These are phyloP conservation scores for Caenorhabditis sp. DNA, from an alignment of 2,888 invertebrate species.

Conservation along the genomic window DNA sequence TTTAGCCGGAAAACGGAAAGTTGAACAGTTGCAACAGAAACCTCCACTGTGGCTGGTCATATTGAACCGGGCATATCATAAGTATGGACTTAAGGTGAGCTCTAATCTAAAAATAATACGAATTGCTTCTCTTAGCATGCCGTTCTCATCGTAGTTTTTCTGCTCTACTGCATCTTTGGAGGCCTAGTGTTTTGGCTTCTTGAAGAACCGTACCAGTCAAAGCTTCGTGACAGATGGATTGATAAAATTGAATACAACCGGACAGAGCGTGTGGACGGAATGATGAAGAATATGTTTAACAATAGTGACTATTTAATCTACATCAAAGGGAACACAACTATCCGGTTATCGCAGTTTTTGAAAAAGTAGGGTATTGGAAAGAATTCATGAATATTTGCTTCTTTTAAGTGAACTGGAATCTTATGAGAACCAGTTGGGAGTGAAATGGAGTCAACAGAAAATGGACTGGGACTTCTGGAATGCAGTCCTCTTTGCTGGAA, in stretches of 20 bases:
- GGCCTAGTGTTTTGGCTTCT: slow-evolving; percentile 72
- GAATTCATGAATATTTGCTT: background rate
- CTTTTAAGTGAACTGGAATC: slow-evolving; percentile 55
- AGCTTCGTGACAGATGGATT: slow-evolving; percentile 65
- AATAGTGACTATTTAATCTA: slow-evolving; percentile 73
- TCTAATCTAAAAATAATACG: background rate
- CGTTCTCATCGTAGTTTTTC: slow-evolving; percentile 72
- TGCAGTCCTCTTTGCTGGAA: slow-evolving; percentile 73
- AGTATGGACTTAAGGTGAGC: slow-evolving; percentile 69
- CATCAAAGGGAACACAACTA: slow-evolving; percentile 72
- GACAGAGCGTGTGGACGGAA: slow-evolving; percentile 53
- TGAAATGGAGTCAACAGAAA: slow-evolving; percentile 75
- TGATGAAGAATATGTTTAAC: slow-evolving; percentile 75
- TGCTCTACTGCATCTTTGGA: slow-evolving; percentile 71
- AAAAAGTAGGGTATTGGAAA: slow-evolving; percentile 46
- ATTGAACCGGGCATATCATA: slow-evolving; percentile 74
- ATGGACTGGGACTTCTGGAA: slow-evolving; percentile 78
- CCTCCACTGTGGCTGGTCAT: slow-evolving; percentile 74
- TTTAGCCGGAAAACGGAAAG: slow-evolving; percentile 70
- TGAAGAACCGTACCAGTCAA: slow-evolving; percentile 71
- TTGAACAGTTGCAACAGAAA: slow-evolving; percentile 70
- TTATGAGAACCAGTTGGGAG: slow-evolving; percentile 71
- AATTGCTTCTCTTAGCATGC: slow-evolving; percentile 67
- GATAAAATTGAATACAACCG: slow-evolving; percentile 71
- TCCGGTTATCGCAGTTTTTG: slow-evolving; percentile 50